Percentiles rank a stretch among this genome's conserved stretches.
These are phyloP conservation scores for Melospiza georgiana DNA, from an alignment of 2,113 vertebrate genomes.

Conservation along the genomic window DNA sequence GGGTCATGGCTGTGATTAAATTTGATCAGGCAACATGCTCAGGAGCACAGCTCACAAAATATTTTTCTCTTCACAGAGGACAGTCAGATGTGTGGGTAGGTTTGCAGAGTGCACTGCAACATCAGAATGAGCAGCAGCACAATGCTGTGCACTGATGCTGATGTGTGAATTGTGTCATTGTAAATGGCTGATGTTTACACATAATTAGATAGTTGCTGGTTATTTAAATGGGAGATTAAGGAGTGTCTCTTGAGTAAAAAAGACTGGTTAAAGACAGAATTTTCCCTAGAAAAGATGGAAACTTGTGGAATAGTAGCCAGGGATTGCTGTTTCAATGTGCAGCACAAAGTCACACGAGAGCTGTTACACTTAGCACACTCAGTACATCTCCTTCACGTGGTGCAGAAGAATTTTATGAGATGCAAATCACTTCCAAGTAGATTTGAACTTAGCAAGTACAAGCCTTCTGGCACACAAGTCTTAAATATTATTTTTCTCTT, in stretches of 20 bases:
- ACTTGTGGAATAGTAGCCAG: not conserved
- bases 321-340: not conserved
- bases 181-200: not conserved
- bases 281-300: not conserved
- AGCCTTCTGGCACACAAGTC: not conserved
- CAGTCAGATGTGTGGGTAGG: not conserved
- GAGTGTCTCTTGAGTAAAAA: not conserved
- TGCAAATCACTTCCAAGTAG: not conserved
- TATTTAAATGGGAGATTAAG: not conserved
- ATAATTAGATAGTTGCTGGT: not conserved
- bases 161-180: not conserved
- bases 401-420: not conserved
- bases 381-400: not conserved
- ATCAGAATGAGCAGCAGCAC: not conserved
- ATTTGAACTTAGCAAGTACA: not conserved
- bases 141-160: not conserved
- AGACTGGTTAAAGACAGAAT: not conserved
- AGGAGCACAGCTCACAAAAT: not conserved
- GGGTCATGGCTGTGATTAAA: not conserved
- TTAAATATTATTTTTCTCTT: not conserved
- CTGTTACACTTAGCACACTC: not conserved
- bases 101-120: not conserved
- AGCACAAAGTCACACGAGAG: not conserved
- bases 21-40: not conserved
- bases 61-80: not conserved